A percentile compares a stretch with the other conserved stretches of the same genome.
Evolutionary conservation across 2,113 vertebrate species (phyloP).

Genomic region (Pterocles orientalis): DNA sequence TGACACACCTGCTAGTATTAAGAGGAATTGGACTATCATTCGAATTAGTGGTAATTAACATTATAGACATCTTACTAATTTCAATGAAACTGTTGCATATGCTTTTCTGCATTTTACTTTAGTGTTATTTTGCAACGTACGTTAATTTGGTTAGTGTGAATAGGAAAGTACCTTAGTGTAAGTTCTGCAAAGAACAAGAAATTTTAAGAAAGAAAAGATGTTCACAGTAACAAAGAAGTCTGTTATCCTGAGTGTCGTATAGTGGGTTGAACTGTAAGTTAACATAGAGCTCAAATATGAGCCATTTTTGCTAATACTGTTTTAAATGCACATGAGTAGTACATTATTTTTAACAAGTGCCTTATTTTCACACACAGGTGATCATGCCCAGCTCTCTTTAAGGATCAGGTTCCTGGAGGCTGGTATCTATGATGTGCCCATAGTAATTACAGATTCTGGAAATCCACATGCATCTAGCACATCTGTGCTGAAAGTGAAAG

Average conservation of each 20-base stretch:
- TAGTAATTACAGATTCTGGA: conserved; percentile 95
- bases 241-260: not conserved
- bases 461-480: conserved; percentile 93
- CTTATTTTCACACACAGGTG: conserved; percentile 76
- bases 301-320: not conserved
- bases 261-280: not conserved
- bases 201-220: not conserved
- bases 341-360: not conserved
- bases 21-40: conserved; percentile 95
- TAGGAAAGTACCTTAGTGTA: not conserved
- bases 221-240: not conserved
- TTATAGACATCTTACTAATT: not conserved
- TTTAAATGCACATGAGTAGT: not conserved
- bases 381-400: conserved; percentile 91
- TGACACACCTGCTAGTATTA: conserved; percentile 82
- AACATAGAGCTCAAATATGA: not conserved
- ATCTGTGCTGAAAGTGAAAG: conserved; percentile 92
- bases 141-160: not conserved
- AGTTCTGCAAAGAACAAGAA: not conserved
- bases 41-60: conserved; percentile 85
- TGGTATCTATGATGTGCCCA: conserved; percentile 92
- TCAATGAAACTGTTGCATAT: not conserved
- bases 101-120: not conserved
- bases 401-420: conserved; percentile 91
- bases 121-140: not conserved